A percentile compares a stretch with the other conserved stretches of the same genome.
These are phyloP conservation scores for Percopsis omiscomaycus DNA, from an alignment of 2,797 vertebrate species.

Conservation along the genomic window DNA sequence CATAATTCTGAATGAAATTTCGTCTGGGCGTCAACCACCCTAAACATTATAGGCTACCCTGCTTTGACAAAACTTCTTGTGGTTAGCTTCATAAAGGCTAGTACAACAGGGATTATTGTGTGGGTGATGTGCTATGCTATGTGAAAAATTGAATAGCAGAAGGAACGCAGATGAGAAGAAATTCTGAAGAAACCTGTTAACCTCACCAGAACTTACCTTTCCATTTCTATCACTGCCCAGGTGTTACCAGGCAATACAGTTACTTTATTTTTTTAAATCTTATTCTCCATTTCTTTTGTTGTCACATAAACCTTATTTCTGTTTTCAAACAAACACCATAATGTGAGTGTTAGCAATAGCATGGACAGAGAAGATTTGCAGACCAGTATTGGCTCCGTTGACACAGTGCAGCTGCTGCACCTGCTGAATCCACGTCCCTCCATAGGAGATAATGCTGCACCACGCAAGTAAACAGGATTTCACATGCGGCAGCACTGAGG, in stretches of 20 bases:
- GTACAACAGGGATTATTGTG: slow-evolving; percentile 23
- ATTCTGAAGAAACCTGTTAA: no score
- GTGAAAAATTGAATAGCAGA: neutral
- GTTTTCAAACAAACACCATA: slow-evolving; percentile 17
- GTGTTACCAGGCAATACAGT: slow-evolving; percentile 1
- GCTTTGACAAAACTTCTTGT: no score
- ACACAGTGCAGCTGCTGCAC: no score
- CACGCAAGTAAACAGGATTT: neutral
- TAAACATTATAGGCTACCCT: no score
- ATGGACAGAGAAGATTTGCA: slow-evolving; percentile 46
- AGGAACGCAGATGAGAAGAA: neutral
- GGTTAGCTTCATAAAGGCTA: no score
- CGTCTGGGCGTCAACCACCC: no score
- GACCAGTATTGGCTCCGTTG: no score
- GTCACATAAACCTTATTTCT: slow-evolving; percentile 29
- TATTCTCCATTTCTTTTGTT: slow-evolving; percentile 35
- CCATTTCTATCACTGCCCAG: neutral
- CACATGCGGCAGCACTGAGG: neutral
- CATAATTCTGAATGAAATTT: slow-evolving; percentile 32
- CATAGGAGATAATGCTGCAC: no score
- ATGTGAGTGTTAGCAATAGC: slow-evolving; percentile 51
- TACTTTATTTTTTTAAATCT: neutral
- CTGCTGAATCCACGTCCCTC: no score
- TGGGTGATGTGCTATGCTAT: slow-evolving; percentile 23
- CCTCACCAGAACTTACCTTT: no score